Evolutionary conservation across 2,888 invertebrate species (phyloP).

Genomic region (Patella pellucida): DNA sequence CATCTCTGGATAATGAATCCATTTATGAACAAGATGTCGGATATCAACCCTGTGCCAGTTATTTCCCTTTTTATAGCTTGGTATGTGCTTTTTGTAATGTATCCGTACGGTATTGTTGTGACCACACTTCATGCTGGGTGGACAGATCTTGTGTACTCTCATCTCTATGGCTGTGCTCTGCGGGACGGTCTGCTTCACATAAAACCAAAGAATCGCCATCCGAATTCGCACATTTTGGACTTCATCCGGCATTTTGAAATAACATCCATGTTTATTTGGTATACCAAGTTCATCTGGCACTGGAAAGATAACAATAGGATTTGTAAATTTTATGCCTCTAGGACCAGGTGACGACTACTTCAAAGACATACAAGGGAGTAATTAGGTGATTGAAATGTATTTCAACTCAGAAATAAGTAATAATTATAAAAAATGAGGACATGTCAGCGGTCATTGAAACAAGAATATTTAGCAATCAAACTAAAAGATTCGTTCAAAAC

Average conservation of each 20-base stretch:
- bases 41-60: slow-evolving; percentile 60
- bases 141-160: slow-evolving; percentile 38
- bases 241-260: slow-evolving; percentile 49
- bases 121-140: slow-evolving; percentile 33
- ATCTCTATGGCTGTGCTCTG: slow-evolving; percentile 41
- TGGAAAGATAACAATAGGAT: slow-evolving; percentile 33
- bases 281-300: slow-evolving; percentile 41
- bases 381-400: too few species aligned
- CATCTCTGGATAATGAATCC: slow-evolving; percentile 45
- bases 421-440: too few species aligned
- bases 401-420: too few species aligned
- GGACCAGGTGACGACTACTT: too few species aligned
- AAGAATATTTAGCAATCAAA: too few species aligned
- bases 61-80: slow-evolving; percentile 36
- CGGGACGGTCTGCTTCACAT: slow-evolving; percentile 38
- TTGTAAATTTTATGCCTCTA: not conserved
- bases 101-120: not conserved
- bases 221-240: slow-evolving; percentile 42
- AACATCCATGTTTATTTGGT: slow-evolving; percentile 39
- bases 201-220: slow-evolving; percentile 56
- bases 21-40: slow-evolving; percentile 42
- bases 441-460: too few species aligned
- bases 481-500: too few species aligned
- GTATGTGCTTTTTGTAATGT: slow-evolving; percentile 18
- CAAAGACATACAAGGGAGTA: too few species aligned